Base-by-base conservation (phyloP, 2,888 invertebrate genomes). In the Tetanocera ferruginea region DNA sequence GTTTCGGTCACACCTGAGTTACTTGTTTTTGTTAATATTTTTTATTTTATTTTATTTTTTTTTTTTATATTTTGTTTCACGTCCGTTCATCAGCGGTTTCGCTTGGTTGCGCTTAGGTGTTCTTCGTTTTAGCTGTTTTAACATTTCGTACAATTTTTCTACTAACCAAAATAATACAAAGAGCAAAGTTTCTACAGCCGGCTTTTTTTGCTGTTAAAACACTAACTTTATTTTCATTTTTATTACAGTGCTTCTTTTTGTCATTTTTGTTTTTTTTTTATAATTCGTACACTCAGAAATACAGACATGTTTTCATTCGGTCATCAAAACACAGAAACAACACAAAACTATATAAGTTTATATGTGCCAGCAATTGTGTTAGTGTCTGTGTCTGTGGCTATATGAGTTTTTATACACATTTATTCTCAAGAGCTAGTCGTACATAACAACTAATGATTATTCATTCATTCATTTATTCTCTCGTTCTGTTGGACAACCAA, bases 1-100 rank as follows among this genome's bases (percentile, higher is more conserved):
- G 86, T 86, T 86, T 86, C 86, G 85, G 87, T 87, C 88, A 88
- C 88, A 87, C 87, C 85, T 88, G 88, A 87, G 87, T 86, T 87
- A 62, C 34, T 37, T 43, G 25, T 37, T 25, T 3, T 19, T 57
- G 14, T 72, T 57, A 6, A 3, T 43, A 6, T n/a, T 43, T n/a
- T 67, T 37, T 49, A 5, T 19, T 19, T 57, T 25, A 19, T 49
- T 11, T 43, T 70, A 17, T 23, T 67, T 4, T 52, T 8, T 19
- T 34, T 25, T 71, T 57, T 25, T 72, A 37, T 9, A 19, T 55
- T 37, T 43, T 25, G 43, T 51, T 70, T 64, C 25, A 74, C 62
- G 73, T 74, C 73, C 62, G 62, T 74, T 74, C 73, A 52, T 64
- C 72, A 76, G 70, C 69, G 55, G 79, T 79, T 70, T 64, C 78